Evolutionary conservation across 2,113 vertebrate genomes (phyloP), one percentile per base, ranked within the genome.

Genomic region (Melanerpes formicivorus): DNA sequence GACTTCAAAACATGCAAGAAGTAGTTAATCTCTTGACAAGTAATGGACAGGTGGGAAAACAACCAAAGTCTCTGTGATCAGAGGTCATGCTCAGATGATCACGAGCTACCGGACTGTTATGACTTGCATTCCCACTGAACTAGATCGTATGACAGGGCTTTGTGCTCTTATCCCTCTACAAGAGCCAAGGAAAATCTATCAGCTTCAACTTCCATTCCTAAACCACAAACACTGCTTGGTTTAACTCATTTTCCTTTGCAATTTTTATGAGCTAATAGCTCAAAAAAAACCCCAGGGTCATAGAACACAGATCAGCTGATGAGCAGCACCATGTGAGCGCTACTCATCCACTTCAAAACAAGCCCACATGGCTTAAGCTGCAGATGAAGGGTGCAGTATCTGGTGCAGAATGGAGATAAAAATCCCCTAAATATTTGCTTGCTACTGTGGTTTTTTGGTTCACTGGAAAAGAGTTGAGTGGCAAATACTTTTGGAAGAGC

Each of bases 171-270:
- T n/a, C 92, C 93, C 10, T 2, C 67, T 52, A 0, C 72, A 6
- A 55, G 64, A 19, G 85, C 95, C 95, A 88, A 88, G 76, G 88
- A 88, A 77, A 85, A 95, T 17, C 81, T 58, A 62, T 44, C 70
- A 18, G 40, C 8, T 72, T 56, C 88, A 90, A 60, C 71, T 96
- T 44, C 93, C 82, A 87, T 48, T 27, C 75, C n/a, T n/a, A 70
- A 88, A 71, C 64, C 88, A 66, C 40, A 16, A 40, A 74, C 37
- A 32, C 15, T 14, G 34, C 12, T 82, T 12, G 37, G 48, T 21
- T 90, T 30, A 84, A 91, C 52, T 85, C 85, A 1, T 59, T 67
- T 65, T 62, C 40, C 76, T 70, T 46, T 23, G 55, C 82, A 70
- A 5, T 29, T n/a, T 80, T 4, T 60, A 54, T 67, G 64, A 88